A percentile compares a stretch with the other conserved stretches of the same genome.
These are phyloP conservation scores for Coryphaenoides rupestris DNA, from an alignment of 2,113 vertebrate species.

Conservation along the genomic window DNA sequence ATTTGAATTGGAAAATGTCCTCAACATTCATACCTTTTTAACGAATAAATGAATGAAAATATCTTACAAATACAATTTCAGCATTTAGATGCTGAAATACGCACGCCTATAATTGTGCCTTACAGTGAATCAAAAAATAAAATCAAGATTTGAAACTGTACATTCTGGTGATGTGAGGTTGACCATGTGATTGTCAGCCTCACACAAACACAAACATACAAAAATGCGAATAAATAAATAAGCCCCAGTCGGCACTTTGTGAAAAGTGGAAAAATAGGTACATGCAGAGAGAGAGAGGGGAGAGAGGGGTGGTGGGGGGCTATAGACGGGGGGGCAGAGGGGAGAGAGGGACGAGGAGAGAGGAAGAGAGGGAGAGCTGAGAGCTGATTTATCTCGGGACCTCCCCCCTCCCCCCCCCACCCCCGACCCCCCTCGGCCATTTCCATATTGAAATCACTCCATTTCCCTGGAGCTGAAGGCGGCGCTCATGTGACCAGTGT, in stretches of 20 bases:
- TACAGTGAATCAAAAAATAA: too few species aligned
- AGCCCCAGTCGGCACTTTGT: not conserved
- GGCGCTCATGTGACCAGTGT: too few species aligned
- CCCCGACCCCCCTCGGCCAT: constrained; percentile 61
- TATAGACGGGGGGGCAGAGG: constrained; percentile 54
- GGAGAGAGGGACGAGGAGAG: constrained; percentile 55
- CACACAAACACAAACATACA: too few species aligned
- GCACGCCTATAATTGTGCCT: too few species aligned
- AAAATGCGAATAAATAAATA: not conserved
- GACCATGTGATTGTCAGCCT: too few species aligned
- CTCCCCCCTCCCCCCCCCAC: constrained; percentile 46
- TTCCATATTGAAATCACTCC: constrained; percentile 85
- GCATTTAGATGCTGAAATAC: too few species aligned
- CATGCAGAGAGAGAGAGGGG: constrained; percentile 35
- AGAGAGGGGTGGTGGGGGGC: constrained; percentile 46
- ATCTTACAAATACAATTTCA: too few species aligned
- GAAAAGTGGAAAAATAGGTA: constrained; percentile 46
- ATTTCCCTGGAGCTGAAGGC: constrained; percentile 48
- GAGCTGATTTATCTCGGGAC: constrained; percentile 80
- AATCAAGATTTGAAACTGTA: too few species aligned
- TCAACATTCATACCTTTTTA: too few species aligned
- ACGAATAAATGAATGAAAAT: too few species aligned
- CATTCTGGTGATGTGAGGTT: too few species aligned
- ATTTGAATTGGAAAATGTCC: too few species aligned
- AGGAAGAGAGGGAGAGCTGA: constrained; percentile 53